A percentile compares a stretch with the other conserved stretches of the same genome.
These are phyloP conservation scores for Rallus limicola DNA, from an alignment of 2,113 vertebrate species.

Conservation along the genomic window DNA sequence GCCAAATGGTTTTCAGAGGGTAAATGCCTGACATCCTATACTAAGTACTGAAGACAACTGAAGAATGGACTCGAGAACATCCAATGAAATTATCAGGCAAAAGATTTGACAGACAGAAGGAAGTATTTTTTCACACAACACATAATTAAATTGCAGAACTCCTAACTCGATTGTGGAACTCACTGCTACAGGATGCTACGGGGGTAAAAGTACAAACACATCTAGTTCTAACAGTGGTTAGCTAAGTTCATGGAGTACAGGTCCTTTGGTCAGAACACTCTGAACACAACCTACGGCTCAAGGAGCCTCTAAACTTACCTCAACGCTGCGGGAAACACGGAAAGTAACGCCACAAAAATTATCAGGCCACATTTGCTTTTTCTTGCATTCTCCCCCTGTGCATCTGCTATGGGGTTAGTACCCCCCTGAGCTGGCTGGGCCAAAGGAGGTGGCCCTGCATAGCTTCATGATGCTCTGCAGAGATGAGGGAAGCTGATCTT, in stretches of 20 bases:
- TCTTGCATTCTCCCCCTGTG: neutral
- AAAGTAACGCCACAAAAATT: neutral
- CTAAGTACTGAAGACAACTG: neutral
- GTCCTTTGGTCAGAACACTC: neutral
- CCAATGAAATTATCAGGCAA: slow-evolving; percentile 9
- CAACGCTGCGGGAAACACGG: neutral
- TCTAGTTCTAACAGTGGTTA: neutral
- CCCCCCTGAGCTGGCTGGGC: neutral
- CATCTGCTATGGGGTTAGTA: neutral
- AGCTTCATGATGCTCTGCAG: neutral
- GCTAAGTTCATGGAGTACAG: neutral
- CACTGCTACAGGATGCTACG: neutral
- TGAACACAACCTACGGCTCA: neutral
- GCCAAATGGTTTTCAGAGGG: neutral
- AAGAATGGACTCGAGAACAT: neutral
- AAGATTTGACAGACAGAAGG: neutral
- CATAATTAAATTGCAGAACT: neutral
- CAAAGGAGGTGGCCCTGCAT: neutral
- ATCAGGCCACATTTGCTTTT: neutral
- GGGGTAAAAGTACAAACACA: neutral
- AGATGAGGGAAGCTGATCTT: neutral
- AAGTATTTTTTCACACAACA: slow-evolving; percentile 42
- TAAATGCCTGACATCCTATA: neutral
- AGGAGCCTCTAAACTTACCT: neutral
- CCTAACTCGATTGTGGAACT: neutral